Percentiles rank a stretch among this genome's conserved stretches.
phyloP scores from a whole-genome alignment of 30 jellyfish, hydroid and myxozoan species.

The Chrysaora quinquecirrha region DNA sequence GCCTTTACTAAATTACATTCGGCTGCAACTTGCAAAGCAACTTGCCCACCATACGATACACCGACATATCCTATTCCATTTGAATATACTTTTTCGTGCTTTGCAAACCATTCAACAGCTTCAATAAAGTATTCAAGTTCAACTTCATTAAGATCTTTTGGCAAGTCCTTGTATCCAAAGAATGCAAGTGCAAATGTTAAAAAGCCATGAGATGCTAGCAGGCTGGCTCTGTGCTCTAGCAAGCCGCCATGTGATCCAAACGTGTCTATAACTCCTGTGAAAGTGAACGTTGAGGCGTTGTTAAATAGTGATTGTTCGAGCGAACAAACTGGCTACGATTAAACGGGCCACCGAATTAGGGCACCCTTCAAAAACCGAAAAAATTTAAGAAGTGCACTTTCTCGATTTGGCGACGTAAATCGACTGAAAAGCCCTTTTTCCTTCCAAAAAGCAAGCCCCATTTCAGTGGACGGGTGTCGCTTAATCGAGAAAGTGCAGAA shows the following conservation, averaged over 20 bases:
- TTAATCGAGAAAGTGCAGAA: no score
- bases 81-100: constrained; percentile 40
- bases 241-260: not conserved
- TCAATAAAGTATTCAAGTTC: constrained; percentile 59
- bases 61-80: constrained; percentile 72
- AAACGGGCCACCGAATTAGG: not conserved
- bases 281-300: no score
- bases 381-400: not conserved
- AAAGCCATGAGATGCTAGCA: constrained; percentile 78
- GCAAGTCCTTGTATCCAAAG: constrained; percentile 15
- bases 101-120: constrained; percentile 65
- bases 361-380: not conserved
- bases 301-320: no score
- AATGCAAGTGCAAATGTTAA: constrained; percentile 43
- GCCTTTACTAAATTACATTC: not conserved
- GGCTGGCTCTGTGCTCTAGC: constrained; percentile 67
- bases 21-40: constrained; percentile 26
- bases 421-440: no score
- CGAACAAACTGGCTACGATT: no score
- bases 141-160: constrained; percentile 10
- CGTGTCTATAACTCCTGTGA: not conserved
- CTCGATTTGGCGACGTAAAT: no score
- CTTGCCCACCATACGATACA: constrained; percentile 46
- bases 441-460: no score
- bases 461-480: no score